Base-by-base conservation (phyloP, 2,888 invertebrate species). In the Ennomos fuscantarius region DNA sequence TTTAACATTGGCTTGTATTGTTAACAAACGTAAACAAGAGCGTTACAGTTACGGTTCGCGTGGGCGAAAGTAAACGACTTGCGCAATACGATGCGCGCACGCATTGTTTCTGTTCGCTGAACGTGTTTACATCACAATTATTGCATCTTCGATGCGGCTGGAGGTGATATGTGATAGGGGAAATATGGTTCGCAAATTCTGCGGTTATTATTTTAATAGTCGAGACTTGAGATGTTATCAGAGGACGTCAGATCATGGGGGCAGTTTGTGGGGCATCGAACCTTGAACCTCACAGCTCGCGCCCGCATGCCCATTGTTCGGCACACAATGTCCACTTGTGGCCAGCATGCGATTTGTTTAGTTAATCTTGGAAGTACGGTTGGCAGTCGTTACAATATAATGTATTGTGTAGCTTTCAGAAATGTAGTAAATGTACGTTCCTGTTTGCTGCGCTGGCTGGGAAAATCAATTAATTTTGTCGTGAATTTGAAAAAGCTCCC, bases 221-320 rank as follows among this genome's bases (percentile, higher is more conserved):
- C 62, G 72, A 74, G 84, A 87, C 86, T 66, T 62, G 72, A 74
- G 84, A 87, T 87, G 79, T 70, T 86, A 87, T 86, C 87, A 67
- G 71, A 57, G 65, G 65, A 68, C 69, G 69, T 68, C 62, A 70
- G 73, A 78, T 77, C 78, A 87, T 87, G 83, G 79, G 87, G 87
- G 87, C 82, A 79, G 81, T 83, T 84, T 85, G 86, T 81, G 74
- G 84, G 79, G 72, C 81, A 80, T 72, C 81, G 84, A 84, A 81
- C 84, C 84, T 70, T 75, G 81, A 72, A 74, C 79, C 73, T 59
- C 66, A 50, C 63, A 74, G 78, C 73, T 59, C 66, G 51, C 63
- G 74, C 86, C 87, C 87, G 86, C 87, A 87, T 87, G 75, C 70
- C 79, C 74, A 86, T 87, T 87, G 87, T 86, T 82, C 83, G 69